Conservation (phyloP, 2,888 invertebrate species). For the Beris chalybata region DNA sequence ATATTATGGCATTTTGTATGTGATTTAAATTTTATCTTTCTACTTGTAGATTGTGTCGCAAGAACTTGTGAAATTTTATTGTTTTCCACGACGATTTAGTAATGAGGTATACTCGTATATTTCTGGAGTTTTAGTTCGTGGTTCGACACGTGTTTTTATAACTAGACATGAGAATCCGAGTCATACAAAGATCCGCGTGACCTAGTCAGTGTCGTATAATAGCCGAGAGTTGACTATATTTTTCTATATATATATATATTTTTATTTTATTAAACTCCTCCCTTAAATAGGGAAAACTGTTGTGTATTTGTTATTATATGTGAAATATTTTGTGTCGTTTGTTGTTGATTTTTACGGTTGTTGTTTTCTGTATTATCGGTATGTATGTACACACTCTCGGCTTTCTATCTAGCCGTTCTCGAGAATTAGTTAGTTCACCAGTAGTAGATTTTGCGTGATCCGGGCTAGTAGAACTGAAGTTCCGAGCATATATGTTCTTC, state of each 20-base stretch:
- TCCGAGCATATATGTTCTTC: conserved; percentile 7
- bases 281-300: conserved; percentile 18
- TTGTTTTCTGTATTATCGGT: conserved; percentile 9
- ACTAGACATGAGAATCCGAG: conserved; percentile 52
- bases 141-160: conserved; percentile 54
- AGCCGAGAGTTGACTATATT: conserved; percentile 15
- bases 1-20: too few species aligned
- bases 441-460: conserved; percentile 25
- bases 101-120: background rate
- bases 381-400: background rate
- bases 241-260: background rate
- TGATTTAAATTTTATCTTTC: too few species aligned
- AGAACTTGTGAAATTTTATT: background rate
- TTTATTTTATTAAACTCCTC: conserved; percentile 28
- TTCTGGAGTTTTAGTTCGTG: conserved; percentile 33
- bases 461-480: conserved; percentile 26
- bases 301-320: conserved; percentile 27
- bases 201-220: conserved; percentile 40
- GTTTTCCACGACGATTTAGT: background rate
- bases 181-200: conserved; percentile 57
- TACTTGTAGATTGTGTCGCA: too few species aligned
- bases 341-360: conserved; percentile 25
- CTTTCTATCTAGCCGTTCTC: conserved; percentile 7
- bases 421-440: conserved; percentile 14
- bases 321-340: conserved; percentile 16